phyloP scores from a whole-genome alignment of 2,797 vertebrate genomes.

The Lutjanus argentimaculatus region DNA sequence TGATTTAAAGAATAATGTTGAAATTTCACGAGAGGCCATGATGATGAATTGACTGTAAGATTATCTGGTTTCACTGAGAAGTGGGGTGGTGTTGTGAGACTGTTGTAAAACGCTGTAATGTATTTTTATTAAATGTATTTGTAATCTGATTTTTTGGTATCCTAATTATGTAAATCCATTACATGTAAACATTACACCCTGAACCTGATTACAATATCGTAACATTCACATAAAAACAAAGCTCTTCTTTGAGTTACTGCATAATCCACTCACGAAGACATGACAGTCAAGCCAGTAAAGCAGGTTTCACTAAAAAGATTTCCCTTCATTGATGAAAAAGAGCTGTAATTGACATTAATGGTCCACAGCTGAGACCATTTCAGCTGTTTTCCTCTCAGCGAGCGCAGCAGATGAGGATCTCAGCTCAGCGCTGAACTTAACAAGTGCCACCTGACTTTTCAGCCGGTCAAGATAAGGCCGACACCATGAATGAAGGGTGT shows the following conservation, averaged over 20 bases:
- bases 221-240: conserved; percentile 5
- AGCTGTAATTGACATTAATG: conserved; percentile 28
- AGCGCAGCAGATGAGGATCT: background rate
- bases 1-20: no score
- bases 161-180: no score
- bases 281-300: conserved; percentile 10
- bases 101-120: no score
- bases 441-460: conserved; percentile 22
- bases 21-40: no score
- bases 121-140: no score
- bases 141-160: no score
- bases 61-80: no score
- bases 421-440: background rate
- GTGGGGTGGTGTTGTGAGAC: no score
- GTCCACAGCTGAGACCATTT: conserved; percentile 1
- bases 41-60: no score
- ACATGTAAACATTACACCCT: background rate
- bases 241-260: background rate
- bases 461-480: conserved; percentile 22
- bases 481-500: conserved; percentile 53
- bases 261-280: background rate
- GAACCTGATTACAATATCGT: background rate
- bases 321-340: background rate
- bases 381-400: background rate
- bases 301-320: conserved; percentile 35